Conservation (phyloP, 2,113 vertebrate species). For the Lonchura striata region DNA sequence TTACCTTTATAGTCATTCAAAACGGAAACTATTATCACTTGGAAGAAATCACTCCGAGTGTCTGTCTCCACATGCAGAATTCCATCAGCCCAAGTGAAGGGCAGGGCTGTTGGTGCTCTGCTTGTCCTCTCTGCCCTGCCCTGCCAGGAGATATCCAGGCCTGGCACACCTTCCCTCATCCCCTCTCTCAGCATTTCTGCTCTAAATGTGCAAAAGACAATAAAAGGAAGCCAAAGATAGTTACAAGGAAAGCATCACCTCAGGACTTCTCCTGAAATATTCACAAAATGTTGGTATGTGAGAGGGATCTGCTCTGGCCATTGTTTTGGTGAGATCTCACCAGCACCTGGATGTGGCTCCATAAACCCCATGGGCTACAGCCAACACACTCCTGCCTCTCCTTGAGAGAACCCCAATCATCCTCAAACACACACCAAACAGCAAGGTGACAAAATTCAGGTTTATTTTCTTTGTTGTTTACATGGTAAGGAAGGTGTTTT, state of each 20-base stretch:
- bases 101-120: background rate
- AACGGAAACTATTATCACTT: background rate
- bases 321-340: background rate
- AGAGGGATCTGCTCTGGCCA: no score
- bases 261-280: background rate
- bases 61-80: background rate
- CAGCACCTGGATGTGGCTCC: background rate
- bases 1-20: background rate
- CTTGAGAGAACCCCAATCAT: background rate
- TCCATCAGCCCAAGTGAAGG: background rate
- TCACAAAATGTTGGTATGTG: background rate
- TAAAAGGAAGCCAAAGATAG: background rate
- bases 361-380: fast-evolving
- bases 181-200: background rate
- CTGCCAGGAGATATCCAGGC: background rate
- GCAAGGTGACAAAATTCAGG: background rate
- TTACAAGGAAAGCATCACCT: background rate
- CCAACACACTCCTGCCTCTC: fast-evolving
- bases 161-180: background rate
- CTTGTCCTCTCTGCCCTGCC: background rate
- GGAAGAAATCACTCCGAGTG: background rate
- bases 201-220: background rate
- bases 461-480: background rate
- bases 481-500: background rate
- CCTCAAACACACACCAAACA: background rate